Evolutionary conservation across 2,113 vertebrate genomes (phyloP), one percentile per base, ranked within the genome.

Genomic region (Haemorhous mexicanus): DNA sequence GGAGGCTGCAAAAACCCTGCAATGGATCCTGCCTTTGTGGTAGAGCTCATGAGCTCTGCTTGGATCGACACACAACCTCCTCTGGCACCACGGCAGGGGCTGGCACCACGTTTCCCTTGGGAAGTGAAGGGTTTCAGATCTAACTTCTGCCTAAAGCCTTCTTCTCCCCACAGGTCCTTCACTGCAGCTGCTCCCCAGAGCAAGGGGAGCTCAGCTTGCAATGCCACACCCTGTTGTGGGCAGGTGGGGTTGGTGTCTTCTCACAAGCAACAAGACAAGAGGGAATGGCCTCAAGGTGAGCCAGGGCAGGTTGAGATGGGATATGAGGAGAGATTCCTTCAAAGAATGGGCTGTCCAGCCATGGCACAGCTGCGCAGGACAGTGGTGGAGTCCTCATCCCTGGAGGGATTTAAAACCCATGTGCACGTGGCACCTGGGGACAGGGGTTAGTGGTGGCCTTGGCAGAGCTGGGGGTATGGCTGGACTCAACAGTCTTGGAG

Each of bases 401-500:
- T 27, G 8, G 5, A 39, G 27, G 4, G 24, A 22, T 32, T 53
- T 47, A 41, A 53, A 82, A 76, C 24, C n/a, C 3, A 1, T 15
- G 28, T 21, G 11, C 9, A 47, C 5, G 10, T 69, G 63, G 30
- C 37, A 52, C 13, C 7, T 46, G 41, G 32, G n/a, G 30, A 69
- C 47, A 33, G 2, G 24, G 37, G 23, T 10, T 1, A 75, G 39
- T 30, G 23, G 19, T 30, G 44, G 39, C 68, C 39, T 33, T 8
- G 39, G 9, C 39, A 44, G 19, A 30, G 44, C 13, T 30, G 20
- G 20, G 35, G 44, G 7, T 4, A 61, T 1, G 8, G 24, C 5
- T n/a, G 46, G 16, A 32, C 24, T 68, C 1, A 0, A 50, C 0
- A 0, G 13, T 24, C 59, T 24, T 44, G n/a, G 16, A 68, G 39